Evolutionary conservation across 2,113 vertebrate species (phyloP), one percentile per base, ranked within the genome.

Genomic region (Grantiella picta): DNA sequence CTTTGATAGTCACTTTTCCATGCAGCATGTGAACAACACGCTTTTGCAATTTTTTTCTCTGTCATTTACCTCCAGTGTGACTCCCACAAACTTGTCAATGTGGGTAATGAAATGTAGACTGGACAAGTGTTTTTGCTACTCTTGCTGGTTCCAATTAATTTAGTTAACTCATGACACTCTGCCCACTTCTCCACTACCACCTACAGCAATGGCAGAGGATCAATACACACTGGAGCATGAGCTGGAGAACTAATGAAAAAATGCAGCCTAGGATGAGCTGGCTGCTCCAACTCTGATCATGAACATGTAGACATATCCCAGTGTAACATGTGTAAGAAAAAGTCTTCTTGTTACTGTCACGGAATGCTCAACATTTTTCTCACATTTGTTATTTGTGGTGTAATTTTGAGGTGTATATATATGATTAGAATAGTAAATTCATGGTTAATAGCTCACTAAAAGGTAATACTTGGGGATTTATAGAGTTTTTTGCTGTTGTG

Each of bases 291-390:
- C 36, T 85, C 59, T 59, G 33, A 40, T 87, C 9, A 18, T 50
- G 11, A 77, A 44, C 12, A 7, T 64, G 33, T 12, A 79, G 49
- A 27, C 2, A 2, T 53, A 36, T 3, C 20, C 20, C 49, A 44
- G 16, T 33, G 5, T 19, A 75, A 35, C 11, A 40, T 1, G 5
- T 20, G 27, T 49, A 22, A 38, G 36, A 35, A 65, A 70, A 66
- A 1, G 1, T 28, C n/a, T 75, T 78, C 19, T 60, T 1, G 8
- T 19, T 80, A 8, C 12, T 57, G 3, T 20, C 12, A 56, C 2
- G 4, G 42, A 71, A 60, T 38, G 31, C 8, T 71, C 6, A 4
- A 71, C 15, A 8, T 8, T 63, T 61, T 89, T 72, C 29, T 85
- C 21, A 24, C 0, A 11, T 79, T 76, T 77, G 2, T 40, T 69